Base-by-base conservation (phyloP, 1,140 invertebrate genomes). In the Pachyrhynchus sulphureomaculatus region DNA sequence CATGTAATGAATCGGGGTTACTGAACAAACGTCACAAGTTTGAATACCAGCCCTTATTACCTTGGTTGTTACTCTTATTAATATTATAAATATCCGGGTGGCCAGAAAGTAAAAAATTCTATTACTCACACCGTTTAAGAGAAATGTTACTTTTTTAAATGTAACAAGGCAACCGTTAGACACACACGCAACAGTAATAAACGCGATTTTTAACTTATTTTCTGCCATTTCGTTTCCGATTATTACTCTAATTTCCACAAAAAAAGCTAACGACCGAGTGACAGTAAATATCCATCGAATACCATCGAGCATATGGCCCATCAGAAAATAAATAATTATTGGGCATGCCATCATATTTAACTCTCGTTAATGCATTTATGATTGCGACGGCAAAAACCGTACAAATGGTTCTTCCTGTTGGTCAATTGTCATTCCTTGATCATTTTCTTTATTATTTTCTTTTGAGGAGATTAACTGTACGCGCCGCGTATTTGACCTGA, bases 331-430 rank as follows among this genome's bases (percentile, higher is more conserved):
- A 45, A 29, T 56, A 56, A 56, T 56, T 56, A 56, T 56, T 56
- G 54, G 54, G 54, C 54, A 56, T 34, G 54, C 41, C 42, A 56
- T 18, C 29, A 29, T 47, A 45, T 56, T 56, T 49, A 56, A n/a
- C n/a, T 56, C 54, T 56, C 26, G 44, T 56, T 56, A 56, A 56
- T 56, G 54, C 54, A 41, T 45, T 56, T 56, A 56, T 56, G 54
- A 56, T 56, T 56, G 54, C 54, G 41, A 15, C 54, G 21, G 54
- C 47, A 56, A 56, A 56, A 56, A 56, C 54, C 42, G 54, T 56
- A 56, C 42, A 47, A 56, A 47, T 45, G 42, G 41, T 32, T 56
- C 54, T 45, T 56, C 54, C 42, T 56, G 54, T 56, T 41, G 52
- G 52, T 24, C 52, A 55, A 45, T 56, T 56, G 26, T 56, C 54